Evolutionary conservation across 2,888 invertebrate genomes (phyloP).

Genomic region (Achlya flavicornis): DNA sequence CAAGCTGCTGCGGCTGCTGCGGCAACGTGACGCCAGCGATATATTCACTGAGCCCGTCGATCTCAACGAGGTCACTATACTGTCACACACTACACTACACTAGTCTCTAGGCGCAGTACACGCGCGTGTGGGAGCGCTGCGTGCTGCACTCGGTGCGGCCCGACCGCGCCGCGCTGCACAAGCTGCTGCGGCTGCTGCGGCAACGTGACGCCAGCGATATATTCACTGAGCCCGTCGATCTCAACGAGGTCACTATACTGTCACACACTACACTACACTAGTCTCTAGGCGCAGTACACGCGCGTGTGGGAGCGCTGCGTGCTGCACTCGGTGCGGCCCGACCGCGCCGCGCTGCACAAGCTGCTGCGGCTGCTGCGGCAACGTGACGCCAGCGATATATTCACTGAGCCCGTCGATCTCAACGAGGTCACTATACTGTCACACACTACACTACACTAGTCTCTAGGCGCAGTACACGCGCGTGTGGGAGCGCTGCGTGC

Average conservation of each 20-base stretch:
- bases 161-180: constrained; percentile 89
- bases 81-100: too few relatives aligned
- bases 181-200: constrained; percentile 90
- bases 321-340: constrained; percentile 91
- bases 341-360: constrained; percentile 90
- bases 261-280: too few relatives aligned
- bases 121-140: constrained; percentile 91
- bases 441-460: constrained; percentile 50
- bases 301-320: constrained; percentile 92
- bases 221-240: constrained; percentile 96
- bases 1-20: constrained; percentile 90
- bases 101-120: constrained; percentile 93
- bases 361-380: constrained; percentile 89
- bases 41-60: constrained; percentile 98
- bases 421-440: constrained; percentile 83
- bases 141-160: constrained; percentile 92
- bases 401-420: constrained; percentile 95
- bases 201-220: constrained; percentile 93
- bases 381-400: constrained; percentile 93
- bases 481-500: constrained; percentile 91
- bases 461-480: constrained; percentile 94
- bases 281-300: constrained; percentile 94
- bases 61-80: constrained; percentile 85
- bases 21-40: constrained; percentile 91
- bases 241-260: constrained; percentile 84